phyloP scores from a whole-genome alignment of 1,140 invertebrate genomes.

The Diachasmimorpha longicaudata region DNA sequence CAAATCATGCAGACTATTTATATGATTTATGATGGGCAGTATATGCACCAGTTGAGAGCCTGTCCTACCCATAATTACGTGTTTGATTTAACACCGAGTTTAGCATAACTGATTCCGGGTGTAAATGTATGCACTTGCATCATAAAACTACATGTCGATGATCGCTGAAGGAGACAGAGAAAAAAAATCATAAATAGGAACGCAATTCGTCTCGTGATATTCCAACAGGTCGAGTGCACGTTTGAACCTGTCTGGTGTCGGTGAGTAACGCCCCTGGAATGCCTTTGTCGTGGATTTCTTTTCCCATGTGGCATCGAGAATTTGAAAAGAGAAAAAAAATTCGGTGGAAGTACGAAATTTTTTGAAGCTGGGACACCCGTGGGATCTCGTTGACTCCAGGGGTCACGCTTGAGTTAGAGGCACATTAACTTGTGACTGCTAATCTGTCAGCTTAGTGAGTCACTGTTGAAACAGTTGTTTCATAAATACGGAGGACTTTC shows the following conservation, averaged over 20 bases:
- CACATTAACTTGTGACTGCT: neutral
- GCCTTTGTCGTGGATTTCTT: slow-evolving; percentile 22
- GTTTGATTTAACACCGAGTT: slow-evolving; percentile 21
- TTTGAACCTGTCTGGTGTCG: slow-evolving; percentile 22
- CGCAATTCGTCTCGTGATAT: slow-evolving; percentile 21
- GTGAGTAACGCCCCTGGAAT: slow-evolving; percentile 29
- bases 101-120: slow-evolving; percentile 16
- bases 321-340: neutral
- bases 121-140: neutral
- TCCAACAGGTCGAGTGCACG: neutral
- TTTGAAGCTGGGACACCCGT: neutral
- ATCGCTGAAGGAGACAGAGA: neutral
- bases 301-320: slow-evolving; percentile 9
- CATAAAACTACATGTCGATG: neutral
- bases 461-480: neutral
- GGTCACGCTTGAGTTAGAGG: neutral
- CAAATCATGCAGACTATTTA: neutral
- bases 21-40: slow-evolving; percentile 1
- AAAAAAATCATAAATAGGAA: slow-evolving; percentile 1
- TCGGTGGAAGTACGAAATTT: neutral
- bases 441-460: neutral
- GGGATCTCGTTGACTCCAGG: neutral
- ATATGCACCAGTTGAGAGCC: neutral
- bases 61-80: slow-evolving; percentile 25
- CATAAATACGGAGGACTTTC: neutral